phyloP scores from a whole-genome alignment of 1,140 invertebrate species.

The Drosophila lacertosa region DNA sequence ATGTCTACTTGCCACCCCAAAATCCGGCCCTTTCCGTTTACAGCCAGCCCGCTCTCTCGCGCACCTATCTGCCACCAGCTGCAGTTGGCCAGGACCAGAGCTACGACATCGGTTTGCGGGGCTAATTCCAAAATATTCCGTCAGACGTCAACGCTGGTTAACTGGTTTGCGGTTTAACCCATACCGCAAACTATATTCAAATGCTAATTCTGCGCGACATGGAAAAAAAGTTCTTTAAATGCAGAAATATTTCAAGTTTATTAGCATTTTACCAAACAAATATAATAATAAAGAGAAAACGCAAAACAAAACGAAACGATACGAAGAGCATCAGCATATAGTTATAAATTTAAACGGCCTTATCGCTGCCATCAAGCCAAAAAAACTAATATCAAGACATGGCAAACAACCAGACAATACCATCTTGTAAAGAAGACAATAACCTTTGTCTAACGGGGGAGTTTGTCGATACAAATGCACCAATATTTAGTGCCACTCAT shows the following conservation, averaged over 20 bases:
- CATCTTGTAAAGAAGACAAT: conserved; percentile 55
- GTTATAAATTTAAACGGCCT: conserved; percentile 7
- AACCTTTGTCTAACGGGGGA: conserved; percentile 38
- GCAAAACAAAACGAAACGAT: conserved; percentile 40
- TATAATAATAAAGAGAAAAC: conserved; percentile 25
- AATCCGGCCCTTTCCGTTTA: no score
- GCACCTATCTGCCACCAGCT: conserved; percentile 46
- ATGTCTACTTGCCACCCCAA: conserved; percentile 37
- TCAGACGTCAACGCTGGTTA: conserved; percentile 7
- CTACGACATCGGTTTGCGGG: not conserved
- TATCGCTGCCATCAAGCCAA: conserved; percentile 7
- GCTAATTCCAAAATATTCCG: conserved; percentile 3
- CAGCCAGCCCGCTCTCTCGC: not conserved
- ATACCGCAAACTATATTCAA: conserved; percentile 58
- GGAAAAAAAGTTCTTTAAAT: conserved; percentile 26
- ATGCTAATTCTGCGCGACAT: conserved; percentile 58
- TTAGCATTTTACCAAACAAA: conserved; percentile 59
- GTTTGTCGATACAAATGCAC: not conserved
- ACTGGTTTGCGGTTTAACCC: conserved; percentile 64
- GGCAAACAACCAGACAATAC: not conserved
- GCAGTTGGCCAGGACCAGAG: conserved; percentile 19
- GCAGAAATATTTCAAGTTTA: conserved; percentile 47
- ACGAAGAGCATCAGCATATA: conserved; percentile 34
- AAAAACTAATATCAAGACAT: not conserved
- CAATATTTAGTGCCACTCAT: not conserved